Base-by-base conservation (phyloP, 1,140 invertebrate species). In the Brachionus rotundiformis region DNA sequence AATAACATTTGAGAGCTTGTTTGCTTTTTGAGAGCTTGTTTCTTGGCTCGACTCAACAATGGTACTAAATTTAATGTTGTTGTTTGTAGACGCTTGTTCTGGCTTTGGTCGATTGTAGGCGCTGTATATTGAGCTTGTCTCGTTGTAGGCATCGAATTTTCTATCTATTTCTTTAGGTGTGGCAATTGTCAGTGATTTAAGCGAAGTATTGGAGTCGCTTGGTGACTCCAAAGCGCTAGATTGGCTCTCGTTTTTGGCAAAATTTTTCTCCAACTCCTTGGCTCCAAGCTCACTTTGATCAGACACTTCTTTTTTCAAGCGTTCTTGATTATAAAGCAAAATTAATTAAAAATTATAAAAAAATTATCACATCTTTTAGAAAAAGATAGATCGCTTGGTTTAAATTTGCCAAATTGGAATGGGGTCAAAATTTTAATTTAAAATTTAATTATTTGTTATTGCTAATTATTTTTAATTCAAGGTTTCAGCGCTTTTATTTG, bases 1-100 rank as follows among this genome's bases (percentile, higher is more conserved):
- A 68, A 68, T 68, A 68, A 68, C 63, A 33, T 33, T 68, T 68
- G 63, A 68, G 29, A 68, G 31, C 6, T 68, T 68, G 63, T 36
- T 68, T 33, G 31, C 31, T 68, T 31, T 68, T 68, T 68, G 63
- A 19, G 27, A 36, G 27, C 33, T 68, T 68, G 63, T 36, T 33
- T 68, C 63, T 33, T 19, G 16, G 33, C 31, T 68, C 33, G 63
- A 33, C 29, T 68, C 31, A 2, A 68, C n/a, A 11, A 68, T 68
- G 33, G 16, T 68, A 36, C 36, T 29, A 41, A 68, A 36, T 68
- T 68, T 68, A 36, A 33, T 63, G 29, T 68, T 61, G 23, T 61
- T 68, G 29, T 33, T 68, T 68, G 61, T 29, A 6, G 61, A 19
- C n/a, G 29, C 25, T 29, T 29, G 25, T 29, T 63, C 61, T 31